Conservation (phyloP, 2,888 invertebrate genomes). For the Cerastoderma edule region DNA sequence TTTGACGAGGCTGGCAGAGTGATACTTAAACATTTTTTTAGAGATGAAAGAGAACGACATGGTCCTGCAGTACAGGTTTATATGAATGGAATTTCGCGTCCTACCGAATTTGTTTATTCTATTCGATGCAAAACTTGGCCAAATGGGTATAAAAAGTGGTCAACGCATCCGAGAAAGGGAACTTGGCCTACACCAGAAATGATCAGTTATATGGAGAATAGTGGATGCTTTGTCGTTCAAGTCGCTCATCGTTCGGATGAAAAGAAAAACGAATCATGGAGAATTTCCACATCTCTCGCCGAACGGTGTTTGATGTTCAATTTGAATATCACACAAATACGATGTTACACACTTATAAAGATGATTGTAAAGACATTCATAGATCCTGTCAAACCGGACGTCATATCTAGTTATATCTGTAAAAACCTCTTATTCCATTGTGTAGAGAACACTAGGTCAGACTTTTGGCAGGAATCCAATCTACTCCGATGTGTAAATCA, state of each 20-base stretch:
- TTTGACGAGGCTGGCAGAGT: neutral
- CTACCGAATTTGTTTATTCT: slow-evolving; percentile 8
- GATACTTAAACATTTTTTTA: neutral
- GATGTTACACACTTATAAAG: slow-evolving; percentile 30
- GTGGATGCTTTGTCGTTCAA: no score
- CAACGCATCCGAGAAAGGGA: neutral
- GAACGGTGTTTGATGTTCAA: no score
- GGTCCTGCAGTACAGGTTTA: neutral
- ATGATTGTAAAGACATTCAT: slow-evolving; percentile 27
- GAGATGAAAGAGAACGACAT: neutral
- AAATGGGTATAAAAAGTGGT: neutral
- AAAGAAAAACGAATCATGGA: neutral
- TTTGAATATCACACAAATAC: slow-evolving; percentile 30
- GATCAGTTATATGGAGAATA: neutral
- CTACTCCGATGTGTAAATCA: slow-evolving; percentile 1
- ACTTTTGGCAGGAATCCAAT: slow-evolving; percentile 24
- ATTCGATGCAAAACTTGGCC: slow-evolving; percentile 13
- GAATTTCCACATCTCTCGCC: no score
- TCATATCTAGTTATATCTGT: slow-evolving; percentile 32
- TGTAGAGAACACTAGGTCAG: neutral
- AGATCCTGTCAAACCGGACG: neutral
- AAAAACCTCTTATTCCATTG: slow-evolving; percentile 26
- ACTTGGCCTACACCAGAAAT: slow-evolving; percentile 9
- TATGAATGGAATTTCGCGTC: neutral
- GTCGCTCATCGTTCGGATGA: neutral